phyloP scores from a whole-genome alignment of 1,140 invertebrate species.

The Nomia melanderi region DNA sequence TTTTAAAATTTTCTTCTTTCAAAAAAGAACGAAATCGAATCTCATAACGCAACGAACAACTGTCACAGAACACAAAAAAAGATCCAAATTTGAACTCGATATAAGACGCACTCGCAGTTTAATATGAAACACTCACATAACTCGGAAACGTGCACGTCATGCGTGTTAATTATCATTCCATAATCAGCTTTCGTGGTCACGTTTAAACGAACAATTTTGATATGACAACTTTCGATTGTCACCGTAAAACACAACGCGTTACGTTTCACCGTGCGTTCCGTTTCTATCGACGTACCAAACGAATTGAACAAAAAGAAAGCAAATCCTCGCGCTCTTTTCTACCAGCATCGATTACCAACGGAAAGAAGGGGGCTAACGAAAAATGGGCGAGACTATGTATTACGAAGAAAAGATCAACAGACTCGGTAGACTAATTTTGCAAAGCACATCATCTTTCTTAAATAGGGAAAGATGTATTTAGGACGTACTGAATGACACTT shows the following conservation, averaged over 20 bases:
- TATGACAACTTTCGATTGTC: not conserved
- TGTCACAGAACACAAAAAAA: not conserved
- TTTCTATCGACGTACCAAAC: not conserved
- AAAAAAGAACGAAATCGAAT: not conserved
- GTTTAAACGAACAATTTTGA: not conserved
- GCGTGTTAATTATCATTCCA: constrained; percentile 29
- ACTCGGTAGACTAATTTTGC: not conserved
- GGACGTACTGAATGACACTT: constrained; percentile 59
- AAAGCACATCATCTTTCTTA: constrained; percentile 34
- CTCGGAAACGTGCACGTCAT: constrained; percentile 38
- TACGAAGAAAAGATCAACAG: not conserved
- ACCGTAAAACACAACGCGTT: too few species aligned
- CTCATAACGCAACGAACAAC: not conserved
- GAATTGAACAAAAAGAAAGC: not conserved
- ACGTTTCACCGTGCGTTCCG: not conserved
- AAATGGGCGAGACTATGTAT: not conserved
- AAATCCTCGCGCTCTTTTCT: constrained; percentile 28
- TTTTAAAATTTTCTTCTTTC: not conserved
- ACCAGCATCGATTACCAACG: constrained; percentile 25
- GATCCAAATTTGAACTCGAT: not conserved
- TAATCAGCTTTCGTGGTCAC: constrained; percentile 4
- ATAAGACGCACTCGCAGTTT: not conserved
- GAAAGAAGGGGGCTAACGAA: constrained; percentile 10
- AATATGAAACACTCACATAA: not conserved
- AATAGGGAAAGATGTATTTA: constrained; percentile 27